Conservation (phyloP, 2,888 invertebrate genomes). For the Saturnia japonica region DNA sequence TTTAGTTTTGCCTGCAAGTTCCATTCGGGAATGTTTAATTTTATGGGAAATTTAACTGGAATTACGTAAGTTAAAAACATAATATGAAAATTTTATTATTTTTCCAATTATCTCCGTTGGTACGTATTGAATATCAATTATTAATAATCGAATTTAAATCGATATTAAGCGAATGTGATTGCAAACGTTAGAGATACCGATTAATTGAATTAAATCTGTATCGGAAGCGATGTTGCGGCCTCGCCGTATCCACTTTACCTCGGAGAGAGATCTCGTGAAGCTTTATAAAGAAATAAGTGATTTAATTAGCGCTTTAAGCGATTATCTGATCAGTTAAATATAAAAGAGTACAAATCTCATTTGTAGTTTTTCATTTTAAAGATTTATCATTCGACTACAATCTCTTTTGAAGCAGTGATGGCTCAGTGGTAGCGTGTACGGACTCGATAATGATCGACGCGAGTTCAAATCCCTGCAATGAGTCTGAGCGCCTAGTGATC, state of each 20-base stretch:
- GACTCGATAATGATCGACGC: too few species aligned
- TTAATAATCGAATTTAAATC: conserved; percentile 17
- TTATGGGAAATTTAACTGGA: not conserved
- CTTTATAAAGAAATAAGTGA: not conserved
- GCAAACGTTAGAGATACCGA: conserved; percentile 4
- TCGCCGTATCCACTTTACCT: not conserved
- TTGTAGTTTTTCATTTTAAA: too few species aligned
- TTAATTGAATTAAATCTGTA: conserved; percentile 16
- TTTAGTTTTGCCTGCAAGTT: not conserved
- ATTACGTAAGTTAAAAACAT: too few species aligned
- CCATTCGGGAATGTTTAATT: not conserved
- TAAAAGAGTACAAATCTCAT: too few species aligned
- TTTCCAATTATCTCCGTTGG: not conserved
- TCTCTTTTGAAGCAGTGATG: too few species aligned
- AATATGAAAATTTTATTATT: not conserved
- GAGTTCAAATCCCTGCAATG: too few species aligned
- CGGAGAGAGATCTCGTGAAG: not conserved
- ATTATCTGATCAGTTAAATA: too few species aligned
- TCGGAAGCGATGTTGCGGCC: conserved; percentile 7
- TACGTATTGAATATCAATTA: conserved; percentile 1
- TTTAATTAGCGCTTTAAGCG: too few species aligned
- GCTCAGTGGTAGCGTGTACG: too few species aligned
- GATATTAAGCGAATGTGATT: not conserved
- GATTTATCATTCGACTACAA: too few species aligned
- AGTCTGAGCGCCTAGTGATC: too few species aligned